Evolutionary conservation across 1,140 invertebrate genomes (phyloP).

Genomic region (Drosophila tropicalis): DNA sequence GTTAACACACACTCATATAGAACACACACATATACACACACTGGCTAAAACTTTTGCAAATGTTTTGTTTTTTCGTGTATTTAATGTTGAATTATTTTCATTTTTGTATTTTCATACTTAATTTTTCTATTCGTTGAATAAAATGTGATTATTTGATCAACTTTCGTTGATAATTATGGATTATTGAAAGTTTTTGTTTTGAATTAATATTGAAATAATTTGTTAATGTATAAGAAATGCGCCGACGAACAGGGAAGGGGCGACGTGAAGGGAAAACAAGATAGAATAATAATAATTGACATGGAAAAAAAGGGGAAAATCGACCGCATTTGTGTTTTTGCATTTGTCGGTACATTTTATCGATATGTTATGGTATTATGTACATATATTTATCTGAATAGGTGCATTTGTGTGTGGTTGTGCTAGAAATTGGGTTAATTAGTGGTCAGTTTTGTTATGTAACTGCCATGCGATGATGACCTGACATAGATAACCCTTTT

Average conservation of each 20-base stretch:
- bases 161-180: conserved; percentile 74
- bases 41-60: neutral
- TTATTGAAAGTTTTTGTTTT: conserved; percentile 78
- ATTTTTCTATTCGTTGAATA: conserved; percentile 52
- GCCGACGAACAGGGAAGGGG: neutral
- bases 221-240: conserved; percentile 2
- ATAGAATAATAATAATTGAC: conserved; percentile 27
- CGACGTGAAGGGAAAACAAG: neutral
- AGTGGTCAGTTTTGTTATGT: conserved; percentile 69
- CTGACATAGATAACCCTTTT: conserved; percentile 26
- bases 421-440: conserved; percentile 75
- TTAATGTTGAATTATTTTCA: conserved; percentile 63
- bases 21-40: neutral
- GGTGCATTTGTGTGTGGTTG: conserved; percentile 32
- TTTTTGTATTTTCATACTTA: conserved; percentile 74
- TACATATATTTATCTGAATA: conserved; percentile 19
- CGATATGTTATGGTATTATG: neutral
- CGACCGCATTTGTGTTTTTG: conserved; percentile 8
- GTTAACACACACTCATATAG: neutral
- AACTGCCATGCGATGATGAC: conserved; percentile 44
- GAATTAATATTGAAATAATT: conserved; percentile 81
- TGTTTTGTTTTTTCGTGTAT: conserved; percentile 5
- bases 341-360: conserved; percentile 7
- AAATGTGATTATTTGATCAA: conserved; percentile 80
- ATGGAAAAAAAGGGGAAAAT: conserved; percentile 39